Conservation (phyloP, 2,113 vertebrate genomes). For the Nymphicus hollandicus region DNA sequence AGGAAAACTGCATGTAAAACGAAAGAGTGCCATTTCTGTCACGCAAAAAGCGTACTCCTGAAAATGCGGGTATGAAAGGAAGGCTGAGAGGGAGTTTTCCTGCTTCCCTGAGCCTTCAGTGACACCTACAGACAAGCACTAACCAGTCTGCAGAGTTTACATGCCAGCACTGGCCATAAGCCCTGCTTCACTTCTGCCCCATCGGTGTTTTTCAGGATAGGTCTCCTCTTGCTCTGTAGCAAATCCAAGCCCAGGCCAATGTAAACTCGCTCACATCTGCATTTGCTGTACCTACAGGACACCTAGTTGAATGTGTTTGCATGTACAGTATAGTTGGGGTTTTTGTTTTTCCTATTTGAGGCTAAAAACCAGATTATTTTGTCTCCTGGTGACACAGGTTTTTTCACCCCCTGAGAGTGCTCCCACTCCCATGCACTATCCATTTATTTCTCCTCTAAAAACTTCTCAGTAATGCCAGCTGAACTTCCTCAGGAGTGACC, state of each 20-base stretch:
- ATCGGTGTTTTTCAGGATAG: too few species aligned
- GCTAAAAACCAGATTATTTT: not conserved
- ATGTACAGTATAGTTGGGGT: not conserved
- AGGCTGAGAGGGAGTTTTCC: not conserved
- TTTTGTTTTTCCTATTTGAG: not conserved
- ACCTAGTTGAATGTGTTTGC: not conserved
- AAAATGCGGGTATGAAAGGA: not conserved
- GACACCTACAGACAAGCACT: conserved; percentile 63
- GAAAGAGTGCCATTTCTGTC: not conserved
- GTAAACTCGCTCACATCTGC: not conserved
- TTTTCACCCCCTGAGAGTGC: not conserved
- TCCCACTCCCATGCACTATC: not conserved
- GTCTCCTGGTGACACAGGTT: not conserved
- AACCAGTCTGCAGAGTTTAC: too few species aligned
- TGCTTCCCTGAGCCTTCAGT: conserved; percentile 36
- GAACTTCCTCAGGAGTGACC: not conserved
- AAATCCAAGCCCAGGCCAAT: not conserved
- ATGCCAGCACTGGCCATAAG: not conserved
- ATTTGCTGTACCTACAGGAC: not conserved
- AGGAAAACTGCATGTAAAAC: not conserved
- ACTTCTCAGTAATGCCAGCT: not conserved
- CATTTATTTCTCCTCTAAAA: not conserved
- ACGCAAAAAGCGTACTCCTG: not conserved
- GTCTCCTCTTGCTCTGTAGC: not conserved
- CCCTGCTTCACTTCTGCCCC: not conserved